Evolutionary conservation across 2,797 vertebrate genomes (phyloP).

Genomic region (Aplochiton taeniatus): DNA sequence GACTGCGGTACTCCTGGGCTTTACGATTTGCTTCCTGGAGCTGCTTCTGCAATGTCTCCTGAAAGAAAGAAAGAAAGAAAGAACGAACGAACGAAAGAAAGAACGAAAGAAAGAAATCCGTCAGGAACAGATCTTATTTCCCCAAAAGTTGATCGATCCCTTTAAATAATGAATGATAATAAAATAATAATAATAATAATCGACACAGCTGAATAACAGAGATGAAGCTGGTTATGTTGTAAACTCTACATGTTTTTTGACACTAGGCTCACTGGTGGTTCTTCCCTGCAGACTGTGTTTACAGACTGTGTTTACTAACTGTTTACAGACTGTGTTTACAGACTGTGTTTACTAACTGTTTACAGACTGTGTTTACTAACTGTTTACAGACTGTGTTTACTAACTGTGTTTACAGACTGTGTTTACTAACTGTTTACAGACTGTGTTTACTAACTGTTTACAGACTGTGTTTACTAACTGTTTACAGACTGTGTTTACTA

Average conservation of each 20-base stretch:
- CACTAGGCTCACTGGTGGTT: neutral
- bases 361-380: constrained; percentile 18
- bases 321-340: constrained; percentile 43
- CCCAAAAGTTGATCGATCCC: too few species aligned
- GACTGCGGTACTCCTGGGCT: constrained; percentile 85
- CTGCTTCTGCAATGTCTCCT: constrained; percentile 78
- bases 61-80: neutral
- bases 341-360: constrained; percentile 59
- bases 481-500: constrained; percentile 52
- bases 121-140: too few species aligned
- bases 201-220: too few species aligned
- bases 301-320: constrained; percentile 61
- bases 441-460: too few species aligned
- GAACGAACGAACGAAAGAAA: neutral
- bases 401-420: too few species aligned
- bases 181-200: too few species aligned
- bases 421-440: constrained; percentile 64
- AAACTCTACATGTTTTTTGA: neutral
- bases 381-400: constrained; percentile 64
- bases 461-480: constrained; percentile 52
- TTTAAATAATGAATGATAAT: too few species aligned
- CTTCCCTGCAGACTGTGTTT: constrained; percentile 67
- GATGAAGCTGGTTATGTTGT: too few species aligned
- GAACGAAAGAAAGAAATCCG: neutral
- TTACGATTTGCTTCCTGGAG: constrained; percentile 80